Percentiles rank a stretch among this genome's conserved stretches.
Conservation (phyloP, 2,113 vertebrate genomes). For the Bucco capensis region DNA sequence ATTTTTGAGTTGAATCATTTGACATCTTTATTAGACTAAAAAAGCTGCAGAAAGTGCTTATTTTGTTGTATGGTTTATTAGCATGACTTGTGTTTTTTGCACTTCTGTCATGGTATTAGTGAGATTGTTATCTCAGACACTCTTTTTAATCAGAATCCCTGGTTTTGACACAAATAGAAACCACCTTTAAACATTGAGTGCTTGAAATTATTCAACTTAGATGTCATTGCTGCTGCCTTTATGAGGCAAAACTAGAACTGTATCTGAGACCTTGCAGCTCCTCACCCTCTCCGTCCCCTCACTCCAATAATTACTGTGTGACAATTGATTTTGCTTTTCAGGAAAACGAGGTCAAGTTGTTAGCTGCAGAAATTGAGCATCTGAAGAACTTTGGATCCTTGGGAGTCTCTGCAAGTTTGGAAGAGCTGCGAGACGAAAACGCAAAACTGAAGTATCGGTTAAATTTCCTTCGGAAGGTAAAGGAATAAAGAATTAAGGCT, state of each 20-base stretch:
- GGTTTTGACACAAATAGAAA: neutral
- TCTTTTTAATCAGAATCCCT: neutral
- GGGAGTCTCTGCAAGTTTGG: conserved; percentile 70
- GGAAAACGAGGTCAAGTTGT: conserved; percentile 85
- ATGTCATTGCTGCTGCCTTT: neutral
- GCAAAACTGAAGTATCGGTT: conserved; percentile 87
- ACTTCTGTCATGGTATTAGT: neutral
- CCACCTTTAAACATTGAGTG: neutral
- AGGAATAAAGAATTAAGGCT: neutral
- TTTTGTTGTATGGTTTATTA: neutral
- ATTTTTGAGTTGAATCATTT: neutral
- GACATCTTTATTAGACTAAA: neutral
- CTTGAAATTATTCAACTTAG: neutral
- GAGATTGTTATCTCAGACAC: neutral
- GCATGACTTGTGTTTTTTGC: neutral
- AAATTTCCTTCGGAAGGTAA: conserved; percentile 87
- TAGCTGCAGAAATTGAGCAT: conserved; percentile 84
- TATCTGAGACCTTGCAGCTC: neutral
- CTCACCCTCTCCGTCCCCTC: neutral
- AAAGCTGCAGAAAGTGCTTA: neutral
- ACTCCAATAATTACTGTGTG: neutral
- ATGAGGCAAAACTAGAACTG: neutral
- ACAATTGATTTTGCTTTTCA: conserved; percentile 44
- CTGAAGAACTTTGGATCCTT: conserved; percentile 78
- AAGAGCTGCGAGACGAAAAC: conserved; percentile 87